Conservation (phyloP, 2,113 vertebrate genomes). For the Spilogale gracilis region DNA sequence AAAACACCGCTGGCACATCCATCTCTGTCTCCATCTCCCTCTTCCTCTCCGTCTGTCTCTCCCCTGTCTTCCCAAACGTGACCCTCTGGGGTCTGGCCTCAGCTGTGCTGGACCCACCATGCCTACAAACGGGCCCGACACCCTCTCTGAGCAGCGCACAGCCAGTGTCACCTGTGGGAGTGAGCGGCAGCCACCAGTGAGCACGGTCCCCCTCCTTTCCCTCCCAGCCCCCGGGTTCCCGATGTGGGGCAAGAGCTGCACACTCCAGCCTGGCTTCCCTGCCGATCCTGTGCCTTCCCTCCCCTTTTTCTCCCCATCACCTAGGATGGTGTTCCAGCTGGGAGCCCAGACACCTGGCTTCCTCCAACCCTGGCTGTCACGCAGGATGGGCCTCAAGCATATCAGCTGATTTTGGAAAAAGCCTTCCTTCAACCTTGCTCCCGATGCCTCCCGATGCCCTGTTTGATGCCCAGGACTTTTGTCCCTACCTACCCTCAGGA, state of each 20-base stretch:
- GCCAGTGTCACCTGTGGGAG: not conserved
- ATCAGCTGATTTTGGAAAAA: not conserved
- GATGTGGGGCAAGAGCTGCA: fast-evolving
- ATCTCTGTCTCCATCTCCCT: too few relatives aligned
- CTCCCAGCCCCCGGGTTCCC: fast-evolving
- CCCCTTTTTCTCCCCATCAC: too few relatives aligned
- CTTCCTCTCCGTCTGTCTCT: not conserved
- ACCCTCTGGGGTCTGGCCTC: not conserved
- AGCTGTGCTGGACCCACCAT: not conserved
- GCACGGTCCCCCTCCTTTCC: not conserved
- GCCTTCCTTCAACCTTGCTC: not conserved
- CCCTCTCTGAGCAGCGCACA: fast-evolving
- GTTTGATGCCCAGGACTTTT: too few relatives aligned
- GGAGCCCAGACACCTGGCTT: not conserved
- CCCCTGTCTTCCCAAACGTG: not conserved
- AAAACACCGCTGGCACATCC: too few relatives aligned
- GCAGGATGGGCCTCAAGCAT: too few relatives aligned
- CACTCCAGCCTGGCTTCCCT: not conserved
- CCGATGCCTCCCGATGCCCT: not conserved
- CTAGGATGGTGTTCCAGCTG: not conserved
- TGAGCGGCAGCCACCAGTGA: not conserved
- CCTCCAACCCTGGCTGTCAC: too few relatives aligned
- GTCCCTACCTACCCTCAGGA: not conserved
- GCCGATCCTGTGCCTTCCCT: not conserved
- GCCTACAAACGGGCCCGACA: not conserved